These are phyloP conservation scores for Scyliorhinus canicula DNA, from an alignment of 2,797 vertebrate genomes.

Conservation along the genomic window DNA sequence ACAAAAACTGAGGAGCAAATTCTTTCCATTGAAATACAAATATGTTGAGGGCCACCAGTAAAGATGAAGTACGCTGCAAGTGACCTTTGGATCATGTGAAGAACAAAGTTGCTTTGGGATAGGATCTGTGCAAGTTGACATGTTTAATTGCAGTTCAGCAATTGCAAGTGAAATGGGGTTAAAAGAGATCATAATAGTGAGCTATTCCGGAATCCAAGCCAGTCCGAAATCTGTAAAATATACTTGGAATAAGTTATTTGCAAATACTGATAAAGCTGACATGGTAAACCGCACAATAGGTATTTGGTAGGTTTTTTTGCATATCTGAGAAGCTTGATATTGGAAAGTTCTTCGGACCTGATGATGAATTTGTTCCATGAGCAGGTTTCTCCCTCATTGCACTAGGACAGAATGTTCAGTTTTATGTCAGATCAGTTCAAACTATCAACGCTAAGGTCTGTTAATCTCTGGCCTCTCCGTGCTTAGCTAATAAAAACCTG, in stretches of 20 bases:
- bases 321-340: background rate
- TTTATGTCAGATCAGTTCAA: slow-evolving; percentile 10
- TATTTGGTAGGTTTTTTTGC: background rate
- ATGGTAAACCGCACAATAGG: slow-evolving; percentile 13
- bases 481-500: slow-evolving; percentile 13
- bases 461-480: slow-evolving; percentile 17
- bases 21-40: background rate
- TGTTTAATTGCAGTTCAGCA: background rate
- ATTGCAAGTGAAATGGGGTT: background rate
- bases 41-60: background rate
- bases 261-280: background rate
- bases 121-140: background rate
- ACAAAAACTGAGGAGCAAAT: background rate
- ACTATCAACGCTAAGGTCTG: background rate
- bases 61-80: background rate
- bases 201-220: background rate
- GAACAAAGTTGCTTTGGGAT: background rate
- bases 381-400: slow-evolving; percentile 6
- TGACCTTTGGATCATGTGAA: background rate
- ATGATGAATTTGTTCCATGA: background rate
- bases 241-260: background rate
- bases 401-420: slow-evolving; percentile 28
- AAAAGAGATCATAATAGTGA: background rate
- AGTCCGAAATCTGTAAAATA: background rate
- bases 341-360: background rate